Percentiles rank a stretch among this genome's conserved stretches.
Evolutionary conservation across 2,888 invertebrate species (phyloP).

Genomic region (Rugalucina vietnamica): DNA sequence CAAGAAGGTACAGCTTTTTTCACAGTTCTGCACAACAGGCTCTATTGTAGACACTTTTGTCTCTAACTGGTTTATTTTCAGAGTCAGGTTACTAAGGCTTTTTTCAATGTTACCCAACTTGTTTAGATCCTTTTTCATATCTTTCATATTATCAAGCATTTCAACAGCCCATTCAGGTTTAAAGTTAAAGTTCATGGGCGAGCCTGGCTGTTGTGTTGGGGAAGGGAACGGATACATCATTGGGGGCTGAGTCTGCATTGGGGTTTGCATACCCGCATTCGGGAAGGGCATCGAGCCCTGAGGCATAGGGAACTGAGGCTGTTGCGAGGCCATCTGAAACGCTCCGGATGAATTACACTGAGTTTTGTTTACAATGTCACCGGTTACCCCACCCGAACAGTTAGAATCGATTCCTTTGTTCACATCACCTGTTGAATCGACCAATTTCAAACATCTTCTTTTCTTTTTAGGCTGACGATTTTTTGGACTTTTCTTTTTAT

Average conservation of each 20-base stretch:
- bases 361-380: neutral
- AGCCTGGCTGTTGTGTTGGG: neutral
- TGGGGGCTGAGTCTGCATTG: neutral
- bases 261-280: neutral
- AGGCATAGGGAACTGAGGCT: neutral
- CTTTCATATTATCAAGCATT: neutral
- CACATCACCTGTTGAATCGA: neutral
- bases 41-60: neutral
- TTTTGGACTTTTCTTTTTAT: neutral
- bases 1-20: neutral
- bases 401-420: neutral
- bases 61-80: neutral
- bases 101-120: neutral
- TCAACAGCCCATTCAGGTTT: neutral
- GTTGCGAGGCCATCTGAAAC: neutral
- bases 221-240: neutral
- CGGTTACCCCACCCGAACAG: neutral
- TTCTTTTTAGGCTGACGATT: neutral
- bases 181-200: neutral
- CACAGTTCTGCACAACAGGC: neutral
- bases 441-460: neutral
- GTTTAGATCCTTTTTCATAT: neutral
- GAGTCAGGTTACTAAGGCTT: neutral
- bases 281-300: neutral
- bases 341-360: neutral